A percentile compares a stretch with the other conserved stretches of the same genome.
Conservation (phyloP, 2,888 invertebrate genomes). For the Sympetrum striolatum region DNA sequence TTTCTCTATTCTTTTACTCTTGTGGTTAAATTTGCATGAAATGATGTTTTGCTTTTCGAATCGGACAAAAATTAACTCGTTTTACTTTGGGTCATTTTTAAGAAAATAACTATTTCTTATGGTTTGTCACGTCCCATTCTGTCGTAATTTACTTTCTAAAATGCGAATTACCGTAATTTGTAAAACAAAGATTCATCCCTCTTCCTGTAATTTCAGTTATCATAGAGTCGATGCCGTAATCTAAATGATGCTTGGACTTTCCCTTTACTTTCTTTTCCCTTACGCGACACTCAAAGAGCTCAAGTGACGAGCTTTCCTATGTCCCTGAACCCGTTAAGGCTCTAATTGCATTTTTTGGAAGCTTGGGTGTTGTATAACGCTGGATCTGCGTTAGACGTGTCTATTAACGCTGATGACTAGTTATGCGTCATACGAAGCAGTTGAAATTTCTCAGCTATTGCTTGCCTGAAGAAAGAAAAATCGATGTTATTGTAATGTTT, state of each 20-base stretch:
- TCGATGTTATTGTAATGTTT: too few relatives aligned
- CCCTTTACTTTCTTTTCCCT: slow-evolving; percentile 27
- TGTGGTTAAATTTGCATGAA: too few relatives aligned
- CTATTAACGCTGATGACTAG: too few relatives aligned
- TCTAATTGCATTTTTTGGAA: slow-evolving; percentile 18
- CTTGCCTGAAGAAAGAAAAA: too few relatives aligned
- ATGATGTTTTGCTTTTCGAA: too few relatives aligned
- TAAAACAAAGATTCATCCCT: not conserved
- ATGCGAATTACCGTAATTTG: not conserved
- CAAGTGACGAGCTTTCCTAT: not conserved
- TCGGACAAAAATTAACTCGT: too few relatives aligned
- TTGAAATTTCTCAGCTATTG: too few relatives aligned
- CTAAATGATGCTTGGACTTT: slow-evolving; percentile 17
- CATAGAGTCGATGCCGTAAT: not conserved
- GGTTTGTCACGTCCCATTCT: too few relatives aligned
- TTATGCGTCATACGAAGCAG: too few relatives aligned
- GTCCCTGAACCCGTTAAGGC: not conserved
- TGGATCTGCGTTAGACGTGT: not conserved
- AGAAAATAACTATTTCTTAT: too few relatives aligned
- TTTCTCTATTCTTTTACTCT: too few relatives aligned
- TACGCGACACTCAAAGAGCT: not conserved
- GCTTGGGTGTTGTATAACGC: not conserved
- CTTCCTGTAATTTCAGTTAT: not conserved
- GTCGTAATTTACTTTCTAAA: not conserved
- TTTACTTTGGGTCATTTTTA: too few relatives aligned